Conservation (phyloP, 2,888 invertebrate genomes). For the Autographa gamma region DNA sequence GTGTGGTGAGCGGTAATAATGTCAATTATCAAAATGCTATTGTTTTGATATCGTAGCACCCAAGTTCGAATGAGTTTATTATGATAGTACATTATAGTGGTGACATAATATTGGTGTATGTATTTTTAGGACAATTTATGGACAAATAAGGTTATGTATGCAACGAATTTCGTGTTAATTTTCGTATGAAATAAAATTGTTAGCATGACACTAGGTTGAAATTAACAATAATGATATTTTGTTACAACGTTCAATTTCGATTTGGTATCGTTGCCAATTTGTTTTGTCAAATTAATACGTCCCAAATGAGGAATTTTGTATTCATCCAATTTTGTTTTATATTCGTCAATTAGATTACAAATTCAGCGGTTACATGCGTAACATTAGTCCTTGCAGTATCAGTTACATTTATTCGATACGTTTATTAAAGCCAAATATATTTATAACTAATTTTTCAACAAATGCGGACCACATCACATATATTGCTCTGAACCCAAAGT, state of each 20-base stretch:
- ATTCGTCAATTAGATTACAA: neutral
- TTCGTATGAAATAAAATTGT: neutral
- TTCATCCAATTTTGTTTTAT: neutral
- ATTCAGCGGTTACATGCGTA: neutral
- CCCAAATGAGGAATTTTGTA: neutral
- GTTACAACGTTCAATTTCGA: neutral
- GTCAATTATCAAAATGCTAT: slow-evolving; percentile 78
- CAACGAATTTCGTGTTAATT: neutral
- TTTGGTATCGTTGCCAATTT: neutral
- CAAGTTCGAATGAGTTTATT: slow-evolving; percentile 65
- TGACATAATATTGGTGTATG: slow-evolving; percentile 30
- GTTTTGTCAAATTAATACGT: neutral
- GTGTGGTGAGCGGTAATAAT: slow-evolving; percentile 41
- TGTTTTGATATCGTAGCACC: slow-evolving; percentile 68
- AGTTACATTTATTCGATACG: too few species aligned
- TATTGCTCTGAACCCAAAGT: too few species aligned
- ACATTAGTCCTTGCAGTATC: too few species aligned
- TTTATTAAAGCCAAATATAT: too few species aligned
- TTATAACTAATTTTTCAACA: too few species aligned
- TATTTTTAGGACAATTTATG: slow-evolving; percentile 18
- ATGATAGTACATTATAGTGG: slow-evolving; percentile 54
- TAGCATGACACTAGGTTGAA: neutral
- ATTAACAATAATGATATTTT: neutral
- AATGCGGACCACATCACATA: too few species aligned
- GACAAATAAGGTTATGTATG: neutral